phyloP scores from a whole-genome alignment of 1,140 invertebrate genomes.

The Lordiphosa collinella region DNA sequence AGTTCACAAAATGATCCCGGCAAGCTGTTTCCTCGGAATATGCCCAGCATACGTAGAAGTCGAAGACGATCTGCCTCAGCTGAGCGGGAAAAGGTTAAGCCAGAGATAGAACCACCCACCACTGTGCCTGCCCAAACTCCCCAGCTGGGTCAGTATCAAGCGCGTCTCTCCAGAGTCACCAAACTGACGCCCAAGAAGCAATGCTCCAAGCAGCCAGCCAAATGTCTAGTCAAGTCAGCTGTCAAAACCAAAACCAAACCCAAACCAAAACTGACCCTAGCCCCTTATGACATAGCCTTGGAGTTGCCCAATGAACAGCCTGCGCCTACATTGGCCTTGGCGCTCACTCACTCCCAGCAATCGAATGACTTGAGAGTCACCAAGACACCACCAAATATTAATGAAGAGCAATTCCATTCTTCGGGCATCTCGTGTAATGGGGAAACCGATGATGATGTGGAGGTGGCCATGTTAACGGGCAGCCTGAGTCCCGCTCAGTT shows the following conservation, averaged over 20 bases:
- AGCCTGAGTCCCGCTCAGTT: slow-evolving; percentile 47
- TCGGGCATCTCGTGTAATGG: slow-evolving; percentile 74
- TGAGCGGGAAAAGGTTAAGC: slow-evolving; percentile 16
- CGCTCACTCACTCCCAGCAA: slow-evolving; percentile 38
- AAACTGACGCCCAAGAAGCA: slow-evolving; percentile 54
- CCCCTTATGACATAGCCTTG: slow-evolving; percentile 52
- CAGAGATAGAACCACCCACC: neutral
- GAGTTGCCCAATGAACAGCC: slow-evolving; percentile 44
- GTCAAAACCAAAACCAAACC: slow-evolving; percentile 52
- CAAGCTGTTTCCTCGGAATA: slow-evolving; percentile 74
- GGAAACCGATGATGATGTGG: slow-evolving; percentile 64
- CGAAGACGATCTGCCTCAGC: slow-evolving; percentile 42
- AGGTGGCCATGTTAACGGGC: slow-evolving; percentile 72
- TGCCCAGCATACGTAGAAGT: slow-evolving; percentile 72
- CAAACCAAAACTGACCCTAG: slow-evolving; percentile 47
- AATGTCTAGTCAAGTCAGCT: slow-evolving; percentile 41
- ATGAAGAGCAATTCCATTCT: slow-evolving; percentile 73
- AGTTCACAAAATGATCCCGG: slow-evolving; percentile 58
- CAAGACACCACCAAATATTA: slow-evolving; percentile 1
- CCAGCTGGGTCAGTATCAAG: slow-evolving; percentile 25
- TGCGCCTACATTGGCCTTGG: slow-evolving; percentile 46
- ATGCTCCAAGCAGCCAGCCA: slow-evolving; percentile 48
- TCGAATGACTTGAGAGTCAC: slow-evolving; percentile 24
- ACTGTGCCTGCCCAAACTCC: slow-evolving; percentile 24
- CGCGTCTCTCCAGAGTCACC: slow-evolving; percentile 54